Percentiles rank a stretch among this genome's conserved stretches.
These are phyloP conservation scores for Trididemnum nubilum DNA, from an alignment of 23 tunicate species.

Conservation along the genomic window DNA sequence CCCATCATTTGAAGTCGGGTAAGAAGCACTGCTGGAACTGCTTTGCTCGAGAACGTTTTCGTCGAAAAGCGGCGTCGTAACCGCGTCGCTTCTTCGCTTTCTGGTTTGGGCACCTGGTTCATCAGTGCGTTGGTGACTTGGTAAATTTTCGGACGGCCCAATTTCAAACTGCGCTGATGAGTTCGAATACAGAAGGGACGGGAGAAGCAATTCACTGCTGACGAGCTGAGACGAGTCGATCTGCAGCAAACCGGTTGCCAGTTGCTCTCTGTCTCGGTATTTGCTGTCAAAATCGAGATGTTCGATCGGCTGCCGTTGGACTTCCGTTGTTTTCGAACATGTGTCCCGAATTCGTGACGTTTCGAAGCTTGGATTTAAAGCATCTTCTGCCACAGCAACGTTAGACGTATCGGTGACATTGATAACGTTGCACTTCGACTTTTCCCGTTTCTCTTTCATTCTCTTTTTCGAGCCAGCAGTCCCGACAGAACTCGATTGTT, in stretches of 20 bases:
- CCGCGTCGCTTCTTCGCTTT: background rate
- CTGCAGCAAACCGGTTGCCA: conserved; percentile 21
- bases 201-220: conserved; percentile 41
- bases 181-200: conserved; percentile 35
- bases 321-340: background rate
- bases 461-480: background rate
- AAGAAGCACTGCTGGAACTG: background rate
- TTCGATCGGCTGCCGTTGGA: background rate
- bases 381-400: background rate
- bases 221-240: conserved; percentile 47
- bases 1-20: background rate
- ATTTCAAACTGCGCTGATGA: background rate
- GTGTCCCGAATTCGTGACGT: background rate
- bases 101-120: background rate
- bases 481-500: background rate
- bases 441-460: background rate
- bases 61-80: background rate
- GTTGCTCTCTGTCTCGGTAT: conserved; percentile 47
- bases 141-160: background rate
- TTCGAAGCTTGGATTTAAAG: background rate
- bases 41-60: background rate
- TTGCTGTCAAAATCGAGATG: background rate
- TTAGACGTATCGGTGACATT: background rate
- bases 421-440: background rate
- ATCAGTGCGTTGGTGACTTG: background rate